Evolutionary conservation across 2,797 vertebrate species (phyloP), one percentile per base, ranked within the genome.

Genomic region (Sylvilagus floridanus): DNA sequence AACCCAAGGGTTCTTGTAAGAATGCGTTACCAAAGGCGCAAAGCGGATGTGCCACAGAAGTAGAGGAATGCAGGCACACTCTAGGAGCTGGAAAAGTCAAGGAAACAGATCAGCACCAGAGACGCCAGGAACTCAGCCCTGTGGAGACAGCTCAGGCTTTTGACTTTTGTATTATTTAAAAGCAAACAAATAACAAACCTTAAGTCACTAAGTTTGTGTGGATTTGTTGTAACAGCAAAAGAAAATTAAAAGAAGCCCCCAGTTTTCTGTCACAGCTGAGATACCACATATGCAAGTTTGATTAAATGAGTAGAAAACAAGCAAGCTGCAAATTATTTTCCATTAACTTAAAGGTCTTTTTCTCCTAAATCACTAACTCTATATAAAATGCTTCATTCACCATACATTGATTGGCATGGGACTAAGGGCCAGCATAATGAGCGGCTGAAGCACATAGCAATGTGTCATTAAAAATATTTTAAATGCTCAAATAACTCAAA

Each of bases 401-500:
- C 42, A 47, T 4, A 3, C 4, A 93, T 30, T 81, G n/a, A 0
- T 47, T 47, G 42, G 42, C 73, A 83, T 5, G 63, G 13, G 0
- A 86, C 69, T 77, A 78, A 79, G 16, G 60, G 42, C n/a, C 66
- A 81, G 32, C 7, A 4, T 66, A 78, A 97, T 26, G 66, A 94
- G 68, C n/a, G 68, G 47, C 42, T 9, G 42, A 93, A 92, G 54
- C 2, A 71, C 54, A 68, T 7, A 0, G 50, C 0, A 66, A 19
- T 78, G 93, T 85, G 65, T 91, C 95, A 78, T 19, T 62, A 82
- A 35, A 42, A 93, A 42, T 2, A 24, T 32, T 50, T 81, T 28
- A 79, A 90, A 88, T 21, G 13, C 8, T 66, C 9, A 30, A 91
- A 92, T 72, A 93, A 95, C 90, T 12, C 13, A 76, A 5, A 87